These are phyloP conservation scores for Thunnus albacares DNA, from an alignment of 2,797 vertebrate species.

Conservation along the genomic window DNA sequence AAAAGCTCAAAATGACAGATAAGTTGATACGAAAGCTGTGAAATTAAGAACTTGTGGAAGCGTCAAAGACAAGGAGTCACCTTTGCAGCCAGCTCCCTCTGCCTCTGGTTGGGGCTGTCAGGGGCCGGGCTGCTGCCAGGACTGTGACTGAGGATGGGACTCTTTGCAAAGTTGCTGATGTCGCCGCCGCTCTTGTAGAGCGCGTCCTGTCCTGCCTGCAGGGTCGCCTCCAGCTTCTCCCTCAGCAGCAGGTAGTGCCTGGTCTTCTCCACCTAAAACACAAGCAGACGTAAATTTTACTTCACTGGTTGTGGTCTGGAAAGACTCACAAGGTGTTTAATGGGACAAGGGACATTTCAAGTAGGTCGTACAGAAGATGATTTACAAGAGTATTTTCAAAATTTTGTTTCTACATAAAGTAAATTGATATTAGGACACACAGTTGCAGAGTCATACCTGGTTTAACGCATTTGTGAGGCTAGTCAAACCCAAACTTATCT, in stretches of 20 bases:
- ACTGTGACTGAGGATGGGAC: conserved; percentile 81
- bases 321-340: neutral
- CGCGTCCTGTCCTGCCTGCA: conserved; percentile 90
- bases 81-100: conserved; percentile 98
- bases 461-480: no score
- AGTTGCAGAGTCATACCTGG: no score
- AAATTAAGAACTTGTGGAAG: neutral
- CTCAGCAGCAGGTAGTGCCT: conserved; percentile 96
- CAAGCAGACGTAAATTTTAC: neutral
- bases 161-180: conserved; percentile 89
- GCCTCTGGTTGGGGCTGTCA: conserved; percentile 92
- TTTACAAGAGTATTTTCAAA: no score
- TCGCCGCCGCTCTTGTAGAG: conserved; percentile 89
- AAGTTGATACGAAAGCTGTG: neutral
- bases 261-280: conserved; percentile 95
- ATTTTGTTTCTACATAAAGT: no score
- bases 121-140: conserved; percentile 82
- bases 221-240: conserved; percentile 95
- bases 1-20: neutral
- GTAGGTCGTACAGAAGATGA: neutral
- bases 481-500: neutral
- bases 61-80: conserved; percentile 75
- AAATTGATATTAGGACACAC: no score
- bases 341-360: neutral
- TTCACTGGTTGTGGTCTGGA: neutral